Conservation (phyloP, 2,888 invertebrate genomes). For the Apotomis turbidana region DNA sequence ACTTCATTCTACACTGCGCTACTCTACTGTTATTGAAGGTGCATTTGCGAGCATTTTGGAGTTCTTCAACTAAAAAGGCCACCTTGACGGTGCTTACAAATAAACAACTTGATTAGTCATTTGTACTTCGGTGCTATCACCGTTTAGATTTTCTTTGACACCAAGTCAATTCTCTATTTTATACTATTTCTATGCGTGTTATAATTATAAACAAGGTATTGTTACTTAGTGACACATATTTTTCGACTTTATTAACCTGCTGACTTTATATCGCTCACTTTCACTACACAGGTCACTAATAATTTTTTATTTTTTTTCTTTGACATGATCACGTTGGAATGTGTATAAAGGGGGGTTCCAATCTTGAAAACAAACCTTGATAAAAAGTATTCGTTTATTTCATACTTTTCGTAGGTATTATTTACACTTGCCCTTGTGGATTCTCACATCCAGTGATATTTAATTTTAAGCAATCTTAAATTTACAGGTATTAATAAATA, state of each 20-base stretch:
- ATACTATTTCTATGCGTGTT: constrained; percentile 42
- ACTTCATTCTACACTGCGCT: constrained; percentile 23
- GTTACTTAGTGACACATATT: constrained; percentile 32
- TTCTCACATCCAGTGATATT: constrained; percentile 67
- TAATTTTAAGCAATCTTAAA: constrained; percentile 56
- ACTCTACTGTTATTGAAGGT: constrained; percentile 10
- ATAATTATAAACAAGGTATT: constrained; percentile 28
- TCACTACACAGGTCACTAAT: constrained; percentile 3
- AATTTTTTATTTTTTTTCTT: constrained; percentile 11
- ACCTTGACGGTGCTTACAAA: constrained; percentile 5
- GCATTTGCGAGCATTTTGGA: constrained; percentile 24
- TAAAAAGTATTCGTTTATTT: constrained; percentile 34
- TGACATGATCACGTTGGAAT: constrained; percentile 16
- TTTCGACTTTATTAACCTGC: constrained; percentile 17
- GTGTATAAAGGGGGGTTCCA: constrained; percentile 1
- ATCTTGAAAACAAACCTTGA: constrained; percentile 18
- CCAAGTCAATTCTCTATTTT: constrained; percentile 43
- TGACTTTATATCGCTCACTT: constrained; percentile 30
- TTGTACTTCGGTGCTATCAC: constrained; percentile 16
- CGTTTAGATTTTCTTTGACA: constrained; percentile 16
- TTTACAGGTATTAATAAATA: constrained; percentile 56
- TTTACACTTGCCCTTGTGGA: constrained; percentile 61
- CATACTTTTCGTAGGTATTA: constrained; percentile 45
- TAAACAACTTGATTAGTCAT: neutral
- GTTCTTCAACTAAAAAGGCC: neutral